Base-by-base conservation (phyloP, 2,888 invertebrate genomes). In the Phyllotreta striolata region DNA sequence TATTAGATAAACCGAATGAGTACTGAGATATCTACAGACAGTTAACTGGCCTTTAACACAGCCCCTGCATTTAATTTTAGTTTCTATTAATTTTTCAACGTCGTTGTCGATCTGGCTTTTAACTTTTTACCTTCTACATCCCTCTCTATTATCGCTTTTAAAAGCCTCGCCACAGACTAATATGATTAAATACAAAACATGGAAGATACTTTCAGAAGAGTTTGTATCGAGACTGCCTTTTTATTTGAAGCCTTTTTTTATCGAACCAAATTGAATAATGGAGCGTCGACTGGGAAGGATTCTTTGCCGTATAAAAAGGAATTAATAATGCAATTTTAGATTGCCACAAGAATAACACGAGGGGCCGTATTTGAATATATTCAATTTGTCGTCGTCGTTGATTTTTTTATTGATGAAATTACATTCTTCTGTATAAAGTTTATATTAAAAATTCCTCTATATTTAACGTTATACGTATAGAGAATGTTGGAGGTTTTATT, bases 91-190 rank as follows among this genome's bases (percentile, higher is more conserved):
- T 44, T 44, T 44, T 44, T 44, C 7, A 49, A 12, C 35, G 49
- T 49, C 43, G 44, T 49, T 40, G 40, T 37, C 35, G 52, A 60
- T 52, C 41, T 44, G 43, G 52, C 60, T 60, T 60, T 60, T 54
- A 60, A 60, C 60, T 52, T 60, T 60, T 59, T 59, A 52, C 43
- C 60, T 54, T 40, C 7, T 38, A 44, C 37, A 14, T 52, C 44
- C 54, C 34, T 14, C 47, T 49, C 8, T 60, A 37, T 34, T 60
- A 44, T 60, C 44, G 60, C 52, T 60, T 44, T 60, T 60, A 60
- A 60, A 54, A 60, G 60, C 60, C 43, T 37, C 41, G 44, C 60
- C 52, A 54, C 35, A 37, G 52, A 60, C 52, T 60, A 60, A 60
- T 59, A 54, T 60, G 43, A 60, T 60, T 60, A 60, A 52, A 60